Conservation (phyloP, 2,113 vertebrate genomes). For the Vimba vimba region DNA sequence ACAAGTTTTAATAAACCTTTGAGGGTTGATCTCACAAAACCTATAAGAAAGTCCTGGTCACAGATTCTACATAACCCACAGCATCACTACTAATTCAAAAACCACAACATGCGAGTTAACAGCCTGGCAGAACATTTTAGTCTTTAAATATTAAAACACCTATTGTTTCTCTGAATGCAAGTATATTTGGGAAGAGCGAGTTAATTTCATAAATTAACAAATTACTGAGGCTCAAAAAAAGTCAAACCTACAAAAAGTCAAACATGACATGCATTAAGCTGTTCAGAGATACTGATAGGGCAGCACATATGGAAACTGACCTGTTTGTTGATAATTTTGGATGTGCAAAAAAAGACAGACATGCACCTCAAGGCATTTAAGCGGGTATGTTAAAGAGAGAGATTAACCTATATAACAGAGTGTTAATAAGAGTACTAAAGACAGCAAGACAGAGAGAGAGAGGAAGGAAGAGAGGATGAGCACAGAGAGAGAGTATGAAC, state of each 20-base stretch:
- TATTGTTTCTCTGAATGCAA: neutral
- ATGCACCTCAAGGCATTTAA: neutral
- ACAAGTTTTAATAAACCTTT: neutral
- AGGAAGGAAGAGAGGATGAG: neutral
- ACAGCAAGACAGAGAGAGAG: neutral
- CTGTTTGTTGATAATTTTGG: neutral
- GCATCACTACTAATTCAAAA: neutral
- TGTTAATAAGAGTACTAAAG: neutral
- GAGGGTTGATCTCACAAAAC: neutral
- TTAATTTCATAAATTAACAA: slow-evolving; percentile 3
- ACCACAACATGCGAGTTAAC: neutral
- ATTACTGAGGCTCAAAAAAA: neutral
- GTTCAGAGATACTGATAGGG: neutral
- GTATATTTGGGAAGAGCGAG: neutral
- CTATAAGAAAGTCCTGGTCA: neutral
- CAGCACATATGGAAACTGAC: neutral
- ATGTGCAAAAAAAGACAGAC: slow-evolving; percentile 32
- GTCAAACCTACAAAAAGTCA: neutral
- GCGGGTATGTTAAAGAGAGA: neutral
- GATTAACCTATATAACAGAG: neutral
- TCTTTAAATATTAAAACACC: neutral
- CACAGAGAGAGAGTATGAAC: neutral
- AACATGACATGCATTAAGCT: neutral
- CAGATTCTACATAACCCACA: neutral
- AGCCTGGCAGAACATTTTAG: neutral